phyloP scores from a whole-genome alignment of 2,113 vertebrate genomes.

The Neodon shergylaensis region DNA sequence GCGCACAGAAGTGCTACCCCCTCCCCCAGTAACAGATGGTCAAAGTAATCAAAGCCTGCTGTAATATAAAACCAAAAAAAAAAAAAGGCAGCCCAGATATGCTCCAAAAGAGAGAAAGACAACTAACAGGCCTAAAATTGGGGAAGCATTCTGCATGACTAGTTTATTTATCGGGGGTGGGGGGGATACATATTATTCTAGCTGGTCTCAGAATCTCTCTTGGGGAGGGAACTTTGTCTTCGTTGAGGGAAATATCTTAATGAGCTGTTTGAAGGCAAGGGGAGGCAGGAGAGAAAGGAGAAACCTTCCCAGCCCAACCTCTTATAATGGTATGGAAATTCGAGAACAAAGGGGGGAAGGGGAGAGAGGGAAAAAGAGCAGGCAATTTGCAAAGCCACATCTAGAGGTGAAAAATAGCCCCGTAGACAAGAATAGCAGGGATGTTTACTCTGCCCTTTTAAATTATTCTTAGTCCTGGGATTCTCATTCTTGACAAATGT shows the following conservation, averaged over 20 bases:
- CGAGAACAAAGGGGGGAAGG: background rate
- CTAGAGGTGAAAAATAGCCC: background rate
- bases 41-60: constrained; percentile 11
- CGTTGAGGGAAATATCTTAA: constrained; percentile 33
- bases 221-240: background rate
- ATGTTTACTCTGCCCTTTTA: background rate
- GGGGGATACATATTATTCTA: background rate
- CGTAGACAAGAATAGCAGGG: background rate
- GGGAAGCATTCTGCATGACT: background rate
- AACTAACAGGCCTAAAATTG: background rate
- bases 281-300: background rate
- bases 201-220: constrained; percentile 1
- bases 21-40: background rate
- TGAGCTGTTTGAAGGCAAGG: background rate
- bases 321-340: constrained; percentile 9
- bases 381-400: background rate
- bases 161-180: background rate
- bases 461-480: background rate
- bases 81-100: background rate
- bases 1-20: background rate
- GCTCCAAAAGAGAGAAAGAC: constrained; percentile 11
- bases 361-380: background rate
- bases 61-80: constrained; percentile 29
- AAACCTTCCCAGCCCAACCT: background rate
- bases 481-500: background rate